Base-by-base conservation (phyloP, 1,140 invertebrate species). In the Drosophila pallidifrons region DNA sequence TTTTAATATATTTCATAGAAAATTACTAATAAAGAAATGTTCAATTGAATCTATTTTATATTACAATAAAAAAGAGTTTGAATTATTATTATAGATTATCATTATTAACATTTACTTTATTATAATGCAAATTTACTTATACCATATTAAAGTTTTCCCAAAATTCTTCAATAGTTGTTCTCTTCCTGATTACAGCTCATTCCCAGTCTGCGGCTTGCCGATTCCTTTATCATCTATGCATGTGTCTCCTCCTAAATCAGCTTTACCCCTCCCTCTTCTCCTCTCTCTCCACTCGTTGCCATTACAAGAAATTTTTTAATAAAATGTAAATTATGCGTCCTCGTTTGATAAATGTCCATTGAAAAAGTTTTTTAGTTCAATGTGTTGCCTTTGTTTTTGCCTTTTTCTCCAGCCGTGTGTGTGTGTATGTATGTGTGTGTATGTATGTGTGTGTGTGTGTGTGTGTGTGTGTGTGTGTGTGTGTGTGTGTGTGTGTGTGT, bases 261-360 rank as follows among this genome's bases (percentile, higher is more conserved):
- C 20, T 20, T 20, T 20, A 13, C 11, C n/a, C 15, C 47, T 11
- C 30, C 47, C 0, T 0, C 5, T 3, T 16, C 32, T 25, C 0
- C 11, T 41, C 47, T 61, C 45, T 16, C 32, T 16, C 52, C 51
- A 10, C 35, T 38, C 8, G 30, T 30, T 64, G 47, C 66, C 76
- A 65, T 72, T 74, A 74, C 65, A 67, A 54, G 54, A n/a, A 69
- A 59, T 75, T 89, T 89, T 88, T 89, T 88, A 88, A 88, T 88
- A 88, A 88, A 85, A 88, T 88, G 85, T 88, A 88, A 88, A 88
- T 88, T 83, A 88, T 88, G 78, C 83, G 66, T 65, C 51, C 75
- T 74, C 65, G 60, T 69, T 89, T 88, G 83, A 88, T 89, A 88
- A 89, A 88, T 88, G 80, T 88, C 80, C 76, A 88, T 88, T 88